These are phyloP conservation scores for Chrysomela aeneicollis DNA, from an alignment of 2,888 invertebrate species.

Conservation along the genomic window DNA sequence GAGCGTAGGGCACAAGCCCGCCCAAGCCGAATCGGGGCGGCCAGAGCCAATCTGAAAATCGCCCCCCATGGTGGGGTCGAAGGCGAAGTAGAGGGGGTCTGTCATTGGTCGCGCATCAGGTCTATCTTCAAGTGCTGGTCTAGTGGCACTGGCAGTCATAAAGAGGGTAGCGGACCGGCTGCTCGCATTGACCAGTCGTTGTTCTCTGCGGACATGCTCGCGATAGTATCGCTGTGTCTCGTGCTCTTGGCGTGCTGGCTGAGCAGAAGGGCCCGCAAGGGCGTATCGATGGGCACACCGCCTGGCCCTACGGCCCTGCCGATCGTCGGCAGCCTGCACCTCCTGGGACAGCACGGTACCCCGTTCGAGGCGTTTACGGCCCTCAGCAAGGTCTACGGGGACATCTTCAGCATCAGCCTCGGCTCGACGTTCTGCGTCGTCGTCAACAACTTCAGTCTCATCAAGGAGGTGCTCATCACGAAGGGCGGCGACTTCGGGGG, in stretches of 20 bases:
- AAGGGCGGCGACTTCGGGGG: conserved; percentile 85
- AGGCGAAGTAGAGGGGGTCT: conserved; percentile 50
- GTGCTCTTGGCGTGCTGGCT: conserved; percentile 57
- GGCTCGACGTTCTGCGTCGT: conserved; percentile 76
- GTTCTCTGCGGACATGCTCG: conserved; percentile 56
- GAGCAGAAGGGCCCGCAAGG: conserved; percentile 41
- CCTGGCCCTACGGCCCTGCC: conserved; percentile 76
- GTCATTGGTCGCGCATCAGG: conserved; percentile 56
- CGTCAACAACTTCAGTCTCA: conserved; percentile 75
- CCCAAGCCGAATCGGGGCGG: no score
- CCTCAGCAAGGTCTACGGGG: conserved; percentile 74
- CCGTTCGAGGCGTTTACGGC: conserved; percentile 78
- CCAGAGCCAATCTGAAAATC: conserved; percentile 54
- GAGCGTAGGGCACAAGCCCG: no score
- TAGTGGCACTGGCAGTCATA: conserved; percentile 51
- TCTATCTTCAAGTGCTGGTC: conserved; percentile 43
- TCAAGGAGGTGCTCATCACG: conserved; percentile 78
- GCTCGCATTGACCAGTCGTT: conserved; percentile 56
- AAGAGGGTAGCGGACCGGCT: conserved; percentile 60
- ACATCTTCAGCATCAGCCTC: conserved; percentile 74
- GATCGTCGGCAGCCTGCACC: conserved; percentile 75
- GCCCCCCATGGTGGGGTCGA: conserved; percentile 55
- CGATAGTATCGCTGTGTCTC: conserved; percentile 55
- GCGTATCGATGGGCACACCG: conserved; percentile 55
- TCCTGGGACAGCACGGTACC: conserved; percentile 69